Percentiles rank a stretch among this genome's conserved stretches.
Evolutionary conservation across 2,113 vertebrate species (phyloP).

Genomic region (Ondatra zibethicus): DNA sequence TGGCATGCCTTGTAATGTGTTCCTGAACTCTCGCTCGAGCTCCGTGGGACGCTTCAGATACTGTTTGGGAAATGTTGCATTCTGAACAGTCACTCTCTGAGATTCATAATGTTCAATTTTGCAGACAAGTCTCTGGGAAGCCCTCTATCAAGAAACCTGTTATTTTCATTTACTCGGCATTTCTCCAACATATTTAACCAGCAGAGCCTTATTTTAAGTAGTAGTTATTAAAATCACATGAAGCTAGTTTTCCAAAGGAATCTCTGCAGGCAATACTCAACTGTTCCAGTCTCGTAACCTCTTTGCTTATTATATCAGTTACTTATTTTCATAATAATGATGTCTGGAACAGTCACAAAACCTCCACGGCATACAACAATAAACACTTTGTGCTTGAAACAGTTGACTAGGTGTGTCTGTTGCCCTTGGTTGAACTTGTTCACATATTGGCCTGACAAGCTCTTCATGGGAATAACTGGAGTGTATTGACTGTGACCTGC

Average conservation of each 20-base stretch:
- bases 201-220: conserved; percentile 44
- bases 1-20: background rate
- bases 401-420: background rate
- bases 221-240: conserved; percentile 51
- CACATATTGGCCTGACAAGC: background rate
- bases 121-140: conserved; percentile 35
- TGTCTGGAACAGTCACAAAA: conserved; percentile 50
- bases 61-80: background rate
- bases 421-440: background rate
- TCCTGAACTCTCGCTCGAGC: background rate
- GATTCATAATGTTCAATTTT: conserved; percentile 28
- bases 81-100: background rate
- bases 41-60: background rate
- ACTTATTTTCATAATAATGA: conserved; percentile 58
- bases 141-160: conserved; percentile 48
- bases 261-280: conserved; percentile 35
- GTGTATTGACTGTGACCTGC: background rate
- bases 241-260: conserved; percentile 60
- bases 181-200: conserved; percentile 54
- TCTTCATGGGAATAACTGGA: background rate
- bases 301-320: conserved; percentile 48
- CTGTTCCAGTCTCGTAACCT: conserved; percentile 41
- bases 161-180: conserved; percentile 56
- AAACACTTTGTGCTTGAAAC: background rate
- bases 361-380: background rate